Conservation (phyloP, 1,140 invertebrate species). For the Bursaphelenchus mucronatus region DNA sequence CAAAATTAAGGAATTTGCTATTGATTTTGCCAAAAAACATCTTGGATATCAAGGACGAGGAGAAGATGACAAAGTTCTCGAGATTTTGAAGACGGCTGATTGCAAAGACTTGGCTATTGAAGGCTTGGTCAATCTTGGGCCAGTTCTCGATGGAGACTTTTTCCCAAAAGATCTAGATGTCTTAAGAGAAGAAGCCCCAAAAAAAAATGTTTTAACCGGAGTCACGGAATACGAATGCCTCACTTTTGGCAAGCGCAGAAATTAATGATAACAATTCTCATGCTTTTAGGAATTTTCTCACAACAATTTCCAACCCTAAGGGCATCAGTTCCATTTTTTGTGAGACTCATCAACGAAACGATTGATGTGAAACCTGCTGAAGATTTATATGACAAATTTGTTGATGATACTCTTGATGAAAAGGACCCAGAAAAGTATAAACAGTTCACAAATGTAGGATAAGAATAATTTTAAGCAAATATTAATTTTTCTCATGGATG, state of each 20-base stretch:
- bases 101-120: slow-evolving; percentile 38
- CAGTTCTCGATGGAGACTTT: slow-evolving; percentile 52
- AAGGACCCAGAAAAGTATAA: too few relatives aligned
- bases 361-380: too few relatives aligned
- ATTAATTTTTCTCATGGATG: too few relatives aligned
- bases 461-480: too few relatives aligned
- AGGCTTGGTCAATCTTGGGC: slow-evolving; percentile 28
- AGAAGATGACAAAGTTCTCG: slow-evolving; percentile 22
- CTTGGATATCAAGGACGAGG: slow-evolving; percentile 27
- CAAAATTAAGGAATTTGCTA: slow-evolving; percentile 22
- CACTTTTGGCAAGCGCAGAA: slow-evolving; percentile 21
- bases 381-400: too few relatives aligned
- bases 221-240: slow-evolving; percentile 43
- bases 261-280: background rate
- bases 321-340: background rate
- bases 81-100: slow-evolving; percentile 17
- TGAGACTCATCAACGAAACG: too few relatives aligned
- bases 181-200: slow-evolving; percentile 42
- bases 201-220: slow-evolving; percentile 40
- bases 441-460: too few relatives aligned
- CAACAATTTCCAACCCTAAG: background rate
- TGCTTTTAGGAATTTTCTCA: too few relatives aligned
- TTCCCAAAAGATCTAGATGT: slow-evolving; percentile 45
- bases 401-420: background rate
- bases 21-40: slow-evolving; percentile 26